Conservation (phyloP, 2,113 vertebrate genomes). For the Aythya baeri region DNA sequence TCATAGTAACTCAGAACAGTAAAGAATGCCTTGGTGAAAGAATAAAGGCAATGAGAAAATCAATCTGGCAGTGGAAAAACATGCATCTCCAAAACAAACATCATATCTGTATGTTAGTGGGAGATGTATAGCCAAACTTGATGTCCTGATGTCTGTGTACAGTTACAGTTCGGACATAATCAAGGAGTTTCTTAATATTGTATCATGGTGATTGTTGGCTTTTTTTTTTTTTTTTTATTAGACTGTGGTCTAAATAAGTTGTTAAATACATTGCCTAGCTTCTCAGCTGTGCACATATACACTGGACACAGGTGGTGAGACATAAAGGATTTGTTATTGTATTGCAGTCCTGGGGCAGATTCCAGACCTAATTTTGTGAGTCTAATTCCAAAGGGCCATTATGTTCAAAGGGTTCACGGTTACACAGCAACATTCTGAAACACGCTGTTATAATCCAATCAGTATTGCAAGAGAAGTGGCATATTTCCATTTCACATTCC, state of each 20-base stretch:
- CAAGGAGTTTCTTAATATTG: background rate
- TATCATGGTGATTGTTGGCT: background rate
- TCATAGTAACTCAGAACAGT: background rate
- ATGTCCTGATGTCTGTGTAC: background rate
- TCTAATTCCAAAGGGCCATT: slow-evolving; percentile 47
- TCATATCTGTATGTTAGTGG: background rate
- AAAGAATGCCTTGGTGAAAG: background rate
- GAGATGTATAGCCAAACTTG: background rate
- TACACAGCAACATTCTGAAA: slow-evolving; percentile 34
- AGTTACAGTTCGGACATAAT: background rate
- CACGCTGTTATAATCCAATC: slow-evolving; percentile 22
- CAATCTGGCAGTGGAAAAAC: background rate
- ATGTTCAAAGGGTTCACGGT: slow-evolving; percentile 7
- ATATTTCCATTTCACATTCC: slow-evolving; percentile 54
- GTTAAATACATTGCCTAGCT: slow-evolving; percentile 5
- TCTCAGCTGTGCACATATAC: background rate
- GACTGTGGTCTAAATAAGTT: background rate
- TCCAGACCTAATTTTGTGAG: slow-evolving; percentile 49
- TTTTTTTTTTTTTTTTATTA: background rate
- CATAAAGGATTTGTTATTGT: background rate
- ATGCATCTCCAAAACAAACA: background rate
- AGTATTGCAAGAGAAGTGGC: slow-evolving; percentile 38
- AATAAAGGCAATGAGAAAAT: background rate
- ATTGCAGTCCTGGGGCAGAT: slow-evolving; percentile 4
- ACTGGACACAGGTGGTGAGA: slow-evolving; percentile 23